Percentiles rank a stretch among this genome's conserved stretches.
Conservation (phyloP, 1,140 invertebrate species). For the Lasaia peninsularis region DNA sequence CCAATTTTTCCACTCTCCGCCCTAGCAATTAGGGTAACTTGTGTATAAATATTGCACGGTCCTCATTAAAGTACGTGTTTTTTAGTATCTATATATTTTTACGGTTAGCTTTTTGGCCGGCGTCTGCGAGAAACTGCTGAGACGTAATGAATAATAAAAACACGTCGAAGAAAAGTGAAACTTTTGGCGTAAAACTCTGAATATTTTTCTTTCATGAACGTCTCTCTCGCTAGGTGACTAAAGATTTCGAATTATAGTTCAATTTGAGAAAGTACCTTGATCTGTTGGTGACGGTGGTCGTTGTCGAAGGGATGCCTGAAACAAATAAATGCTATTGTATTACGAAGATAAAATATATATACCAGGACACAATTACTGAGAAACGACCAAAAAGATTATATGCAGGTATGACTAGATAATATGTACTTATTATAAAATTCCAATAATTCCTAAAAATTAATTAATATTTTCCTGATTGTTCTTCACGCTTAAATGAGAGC, state of each 20-base stretch:
- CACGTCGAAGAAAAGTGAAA: conserved; percentile 48
- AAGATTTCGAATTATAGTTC: not conserved
- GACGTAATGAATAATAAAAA: conserved; percentile 73
- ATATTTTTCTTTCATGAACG: conserved; percentile 12
- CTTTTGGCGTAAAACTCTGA: conserved; percentile 35
- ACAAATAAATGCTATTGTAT: conserved; percentile 48
- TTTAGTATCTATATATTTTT: conserved; percentile 68
- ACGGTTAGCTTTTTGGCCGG: conserved; percentile 50
- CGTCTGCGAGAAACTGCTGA: conserved; percentile 49
- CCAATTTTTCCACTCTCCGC: conserved; percentile 78
- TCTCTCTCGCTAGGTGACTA: not conserved
- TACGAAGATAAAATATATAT: too few species aligned
- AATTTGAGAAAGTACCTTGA: conserved; percentile 46
- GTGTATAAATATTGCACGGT: conserved; percentile 75
- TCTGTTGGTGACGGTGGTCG: conserved; percentile 63
- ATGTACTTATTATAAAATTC: too few species aligned
- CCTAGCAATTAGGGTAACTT: conserved; percentile 73
- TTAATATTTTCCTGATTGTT: too few species aligned
- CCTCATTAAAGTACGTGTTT: conserved; percentile 75
- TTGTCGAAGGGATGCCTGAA: conserved; percentile 69
- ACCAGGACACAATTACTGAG: too few species aligned
- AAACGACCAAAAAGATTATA: too few species aligned
- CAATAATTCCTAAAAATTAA: too few species aligned
- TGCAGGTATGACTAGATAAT: too few species aligned
- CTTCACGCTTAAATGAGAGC: too few species aligned